phyloP scores from a whole-genome alignment of 1,140 invertebrate genomes.

The Pristionchus pacificus region DNA sequence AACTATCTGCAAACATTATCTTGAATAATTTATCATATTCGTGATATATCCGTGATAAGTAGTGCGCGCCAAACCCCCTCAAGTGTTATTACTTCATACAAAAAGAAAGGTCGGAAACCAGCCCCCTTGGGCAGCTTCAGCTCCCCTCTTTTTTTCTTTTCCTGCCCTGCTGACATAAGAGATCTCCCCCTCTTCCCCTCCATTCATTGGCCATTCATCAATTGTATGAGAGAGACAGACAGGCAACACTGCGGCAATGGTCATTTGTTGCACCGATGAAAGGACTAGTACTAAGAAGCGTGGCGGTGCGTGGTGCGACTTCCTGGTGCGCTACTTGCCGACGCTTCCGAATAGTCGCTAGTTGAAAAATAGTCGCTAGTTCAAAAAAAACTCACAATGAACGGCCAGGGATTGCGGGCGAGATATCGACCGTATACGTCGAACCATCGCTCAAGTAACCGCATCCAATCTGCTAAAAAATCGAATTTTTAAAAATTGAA shows the following conservation, averaged over 20 bases:
- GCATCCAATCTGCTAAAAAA: no score
- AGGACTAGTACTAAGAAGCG: background rate
- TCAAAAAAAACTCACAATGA: constrained; percentile 33
- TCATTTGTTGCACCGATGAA: constrained; percentile 2
- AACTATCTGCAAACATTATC: constrained; percentile 36
- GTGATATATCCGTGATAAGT: constrained; percentile 6
- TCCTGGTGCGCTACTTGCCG: background rate
- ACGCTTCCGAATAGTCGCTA: background rate
- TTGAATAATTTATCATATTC: background rate
- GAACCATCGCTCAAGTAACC: constrained; percentile 37
- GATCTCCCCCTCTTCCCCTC: no score
- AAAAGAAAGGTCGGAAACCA: background rate
- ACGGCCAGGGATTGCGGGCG: constrained; percentile 45
- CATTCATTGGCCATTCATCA: no score
- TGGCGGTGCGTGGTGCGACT: background rate
- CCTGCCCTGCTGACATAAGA: no score
- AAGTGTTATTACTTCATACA: constrained; percentile 3
- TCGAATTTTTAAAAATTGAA: no score
- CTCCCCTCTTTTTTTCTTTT: background rate
- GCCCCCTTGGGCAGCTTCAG: background rate
- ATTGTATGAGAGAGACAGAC: no score
- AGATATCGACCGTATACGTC: constrained; percentile 40
- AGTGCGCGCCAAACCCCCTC: constrained; percentile 9
- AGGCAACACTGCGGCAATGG: no score
- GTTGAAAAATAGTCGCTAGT: background rate